Base-by-base conservation (phyloP, 2,888 invertebrate genomes). In the Euzetes globulus region DNA sequence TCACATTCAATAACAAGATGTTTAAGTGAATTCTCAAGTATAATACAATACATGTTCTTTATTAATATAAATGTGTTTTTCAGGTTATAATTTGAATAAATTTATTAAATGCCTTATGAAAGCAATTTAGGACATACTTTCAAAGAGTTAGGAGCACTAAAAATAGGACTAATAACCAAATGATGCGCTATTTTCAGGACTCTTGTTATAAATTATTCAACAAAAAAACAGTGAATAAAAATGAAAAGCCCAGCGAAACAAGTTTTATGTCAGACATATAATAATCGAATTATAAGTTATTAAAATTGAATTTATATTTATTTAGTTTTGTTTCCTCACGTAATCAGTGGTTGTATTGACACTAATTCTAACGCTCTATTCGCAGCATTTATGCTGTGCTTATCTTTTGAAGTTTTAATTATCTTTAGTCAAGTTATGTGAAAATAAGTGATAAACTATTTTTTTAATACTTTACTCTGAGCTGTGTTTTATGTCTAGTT, bases 161-260 rank as follows among this genome's bases (percentile, higher is more conserved):
- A 58, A 58, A 58, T 27, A 58, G 58, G 58, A 27, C 58, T 58
- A 58, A 58, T 58, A 27, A 58, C 27, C 58, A 27, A 27, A 27
- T 58, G 27, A 58, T 29, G 29, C 58, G 58, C 58, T 58, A 58
- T 58, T 58, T 58, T 58, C 58, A 17, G 58, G 13, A 15, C 58
- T 58, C 29, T 58, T 27, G 15, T 29, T 58, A 58, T 58, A 17
- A 58, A 58, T 58, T 58, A 58, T 58, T 58, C 17, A 58, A 2
- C 27, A 22, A 11, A 50, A 50, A n/a, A 50, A 5, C 5, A 50
- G 17, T 9, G 47, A 47, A 47, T 47, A 55, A 55, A 55, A 55
- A 25, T 55, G 55, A 50, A 50, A 50, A 5, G n/a, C 41, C 13
- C 9, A 41, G 41, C 1, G 41, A 50, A 50, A 50, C 50, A 50